Percentiles rank a stretch among this genome's conserved stretches.
Evolutionary conservation across 2,113 vertebrate species (phyloP).

Genomic region (Trogon melanurus): DNA sequence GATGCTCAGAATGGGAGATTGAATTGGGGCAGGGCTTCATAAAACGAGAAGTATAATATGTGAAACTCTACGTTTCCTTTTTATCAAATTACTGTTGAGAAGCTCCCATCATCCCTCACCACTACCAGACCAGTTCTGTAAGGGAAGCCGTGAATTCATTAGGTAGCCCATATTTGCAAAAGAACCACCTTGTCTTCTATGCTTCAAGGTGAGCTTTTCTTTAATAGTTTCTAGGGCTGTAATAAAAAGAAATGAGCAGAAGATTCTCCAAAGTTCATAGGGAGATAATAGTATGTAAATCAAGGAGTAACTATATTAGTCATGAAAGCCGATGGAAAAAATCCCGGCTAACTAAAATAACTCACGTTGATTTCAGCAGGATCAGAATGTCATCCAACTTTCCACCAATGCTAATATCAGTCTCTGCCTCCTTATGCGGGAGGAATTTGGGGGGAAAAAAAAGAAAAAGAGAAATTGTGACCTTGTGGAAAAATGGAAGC

Average conservation of each 20-base stretch:
- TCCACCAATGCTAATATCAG: background rate
- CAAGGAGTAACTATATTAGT: slow-evolving; percentile 29
- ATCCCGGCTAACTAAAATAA: background rate
- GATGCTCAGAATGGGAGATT: slow-evolving; percentile 29
- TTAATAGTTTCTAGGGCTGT: slow-evolving; percentile 43
- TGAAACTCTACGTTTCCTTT: background rate
- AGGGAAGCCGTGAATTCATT: slow-evolving; percentile 23
- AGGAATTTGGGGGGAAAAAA: background rate
- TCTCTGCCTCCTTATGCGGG: background rate
- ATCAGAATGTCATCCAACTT: slow-evolving; percentile 5
- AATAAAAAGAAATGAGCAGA: slow-evolving; percentile 53
- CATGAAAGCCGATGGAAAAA: background rate
- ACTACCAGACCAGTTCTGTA: background rate
- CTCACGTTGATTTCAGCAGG: background rate
- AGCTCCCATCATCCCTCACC: background rate
- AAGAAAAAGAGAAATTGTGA: background rate
- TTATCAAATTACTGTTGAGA: background rate
- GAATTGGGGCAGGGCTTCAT: background rate
- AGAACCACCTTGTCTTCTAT: slow-evolving; percentile 19
- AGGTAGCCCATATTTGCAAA: slow-evolving; percentile 11
- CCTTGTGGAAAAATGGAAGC: background rate
- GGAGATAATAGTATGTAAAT: slow-evolving; percentile 57
- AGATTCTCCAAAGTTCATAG: slow-evolving; percentile 43
- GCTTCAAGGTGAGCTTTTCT: slow-evolving; percentile 58
- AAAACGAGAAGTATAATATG: slow-evolving; percentile 13